Evolutionary conservation across 2,888 invertebrate species (phyloP), one percentile per base, ranked within the genome.

Genomic region (Loripinus fragilis): DNA sequence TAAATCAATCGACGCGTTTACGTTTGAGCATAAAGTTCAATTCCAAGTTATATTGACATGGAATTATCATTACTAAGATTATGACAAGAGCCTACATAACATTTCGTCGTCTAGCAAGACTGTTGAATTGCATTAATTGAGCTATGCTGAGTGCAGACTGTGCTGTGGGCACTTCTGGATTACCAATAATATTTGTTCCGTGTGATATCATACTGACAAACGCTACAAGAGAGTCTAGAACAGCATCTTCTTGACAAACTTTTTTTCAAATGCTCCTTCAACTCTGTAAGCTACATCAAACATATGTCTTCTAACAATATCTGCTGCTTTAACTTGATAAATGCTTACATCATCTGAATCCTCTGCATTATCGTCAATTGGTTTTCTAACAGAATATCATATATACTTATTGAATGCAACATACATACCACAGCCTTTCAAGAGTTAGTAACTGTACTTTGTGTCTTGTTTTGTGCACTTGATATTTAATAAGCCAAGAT

Each of bases 241-340:
- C 33, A 33, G 33, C 30, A 17, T 3, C 17, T 60, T 30, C 10
- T 20, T 60, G 60, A 33, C 60, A 60, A 1, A 7, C 20, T 17
- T 60, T n/a, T n/a, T 28, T 33, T 60, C 20, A 60, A 60, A 60
- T 60, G 60, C 33, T 1, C 60, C 60, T 33, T 60, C 33, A 33
- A 33, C 30, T 23, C 8, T 33, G 33, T 8, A 17, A 20, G 30
- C 3, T 3, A 12, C 17, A 15, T 33, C 33, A 2, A 33, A 17
- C 60, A 60, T 60, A 17, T 60, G 17, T 28, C 8, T 23, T 20
- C 60, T 8, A 12, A 60, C 33, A 33, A 60, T 60, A 2, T 15
- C 5, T 1, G 60, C 60, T 33, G 60, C 60, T 33, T 60, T 60
- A 1, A 33, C 60, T 33, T 33, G 60, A 5, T 30, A 15, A 5